Evolutionary conservation across 2,113 vertebrate genomes (phyloP), one percentile per base, ranked within the genome.

Genomic region (Labrus mixtus): DNA sequence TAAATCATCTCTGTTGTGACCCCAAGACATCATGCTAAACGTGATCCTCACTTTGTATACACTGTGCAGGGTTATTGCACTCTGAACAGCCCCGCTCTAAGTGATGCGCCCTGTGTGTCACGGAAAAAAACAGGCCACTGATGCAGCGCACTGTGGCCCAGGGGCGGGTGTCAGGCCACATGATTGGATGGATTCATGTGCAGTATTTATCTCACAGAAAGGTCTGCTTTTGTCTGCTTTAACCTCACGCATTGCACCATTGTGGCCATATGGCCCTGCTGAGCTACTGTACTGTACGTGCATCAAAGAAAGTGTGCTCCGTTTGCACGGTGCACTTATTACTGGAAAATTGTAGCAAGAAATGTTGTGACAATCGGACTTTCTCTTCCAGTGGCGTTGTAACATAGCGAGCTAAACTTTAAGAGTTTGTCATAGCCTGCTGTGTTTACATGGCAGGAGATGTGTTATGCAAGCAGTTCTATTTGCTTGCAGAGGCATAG

Each of bases 61-160:
- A 29, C 63, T 53, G 74, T 19, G 59, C 50, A 43, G 70, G 41
- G 39, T 22, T 70, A 66, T 50, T 82, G 75, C 68, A 65, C 74
- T 87, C 48, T 66, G 82, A 78, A 68, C 67, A 67, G 59, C 61
- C 62, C 59, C 80, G 8, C 66, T 81, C 64, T 75, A 82, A 90
- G 79, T 62, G 74, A 68, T 70, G 69, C 20, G 19, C 74, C 86
- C 85, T 86, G 80, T 79, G 72, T 90, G 84, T 83, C 88, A 89
- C 86, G 68, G 84, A 90, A 92, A 93, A 93, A 92, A 93, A 85
- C 88, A 90, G 90, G 89, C 77, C 89, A 88, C 70, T 78, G 84
- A 87, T 89, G 88, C 87, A 79, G 76, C 55, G 71, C 53, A 33
- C 64, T 66, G 48, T 89, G 86, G 82, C 91, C 91, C 72, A 71